Evolutionary conservation across 2,888 invertebrate species (phyloP).

Genomic region (Tubulanus polymorphus): DNA sequence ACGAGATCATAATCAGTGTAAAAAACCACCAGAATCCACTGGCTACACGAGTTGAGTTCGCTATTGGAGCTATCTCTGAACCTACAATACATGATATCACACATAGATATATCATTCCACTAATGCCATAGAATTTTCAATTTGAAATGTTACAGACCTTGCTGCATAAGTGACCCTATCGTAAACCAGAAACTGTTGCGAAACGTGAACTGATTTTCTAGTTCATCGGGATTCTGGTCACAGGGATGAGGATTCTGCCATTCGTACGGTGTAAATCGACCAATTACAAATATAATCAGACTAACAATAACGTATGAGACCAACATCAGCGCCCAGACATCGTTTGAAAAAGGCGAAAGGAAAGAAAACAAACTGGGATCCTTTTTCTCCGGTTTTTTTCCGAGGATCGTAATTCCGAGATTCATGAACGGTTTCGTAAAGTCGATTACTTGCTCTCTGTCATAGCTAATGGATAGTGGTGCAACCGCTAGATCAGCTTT

Average conservation of each 20-base stretch:
- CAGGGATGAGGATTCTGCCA: constrained; percentile 74
- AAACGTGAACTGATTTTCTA: constrained; percentile 90
- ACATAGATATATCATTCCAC: too few relatives aligned
- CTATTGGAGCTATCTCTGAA: constrained; percentile 38
- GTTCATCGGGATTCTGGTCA: constrained; percentile 73
- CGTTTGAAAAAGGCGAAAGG: constrained; percentile 80
- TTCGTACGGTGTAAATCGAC: constrained; percentile 55
- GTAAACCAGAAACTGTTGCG: constrained; percentile 97
- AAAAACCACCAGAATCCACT: constrained; percentile 55
- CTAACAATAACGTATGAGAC: constrained; percentile 93
- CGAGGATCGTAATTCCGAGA: constrained; percentile 61
- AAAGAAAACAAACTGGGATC: constrained; percentile 95
- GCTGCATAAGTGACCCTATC: constrained; percentile 92
- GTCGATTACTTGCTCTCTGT: constrained; percentile 71
- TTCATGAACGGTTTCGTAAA: constrained; percentile 59
- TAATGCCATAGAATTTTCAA: too few relatives aligned
- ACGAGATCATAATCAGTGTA: constrained; percentile 53
- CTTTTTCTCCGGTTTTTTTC: constrained; percentile 80
- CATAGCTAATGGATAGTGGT: constrained; percentile 94
- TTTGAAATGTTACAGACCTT: too few relatives aligned
- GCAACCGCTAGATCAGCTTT: constrained; percentile 76
- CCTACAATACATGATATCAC: too few relatives aligned
- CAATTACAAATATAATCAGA: constrained; percentile 91
- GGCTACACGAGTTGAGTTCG: constrained; percentile 52
- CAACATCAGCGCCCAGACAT: constrained; percentile 87